Conservation (phyloP, 1,140 invertebrate genomes). For the Hestina assimilis region DNA sequence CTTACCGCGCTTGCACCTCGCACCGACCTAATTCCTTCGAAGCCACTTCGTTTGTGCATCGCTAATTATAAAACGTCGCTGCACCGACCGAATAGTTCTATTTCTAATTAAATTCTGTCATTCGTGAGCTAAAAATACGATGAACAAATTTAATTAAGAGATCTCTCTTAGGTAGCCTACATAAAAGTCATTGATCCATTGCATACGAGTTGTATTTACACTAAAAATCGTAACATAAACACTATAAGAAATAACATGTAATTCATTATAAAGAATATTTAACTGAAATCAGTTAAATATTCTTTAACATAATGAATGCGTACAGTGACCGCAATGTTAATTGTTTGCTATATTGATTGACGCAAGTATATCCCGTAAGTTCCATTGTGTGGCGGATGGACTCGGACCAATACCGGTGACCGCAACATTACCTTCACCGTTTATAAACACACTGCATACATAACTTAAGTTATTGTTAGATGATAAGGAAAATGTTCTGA, state of each 20-base stretch:
- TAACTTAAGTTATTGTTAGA: neutral
- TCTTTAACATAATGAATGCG: neutral
- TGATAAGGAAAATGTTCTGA: too few species aligned
- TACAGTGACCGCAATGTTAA: neutral
- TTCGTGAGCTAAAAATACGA: slow-evolving; percentile 26
- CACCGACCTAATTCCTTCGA: slow-evolving; percentile 72
- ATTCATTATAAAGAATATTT: neutral
- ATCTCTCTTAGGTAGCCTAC: neutral
- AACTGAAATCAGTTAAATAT: neutral
- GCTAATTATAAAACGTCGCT: slow-evolving; percentile 68
- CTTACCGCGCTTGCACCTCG: slow-evolving; percentile 43
- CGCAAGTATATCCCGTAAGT: slow-evolving; percentile 3
- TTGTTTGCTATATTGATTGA: slow-evolving; percentile 5
- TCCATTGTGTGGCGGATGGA: slow-evolving; percentile 18
- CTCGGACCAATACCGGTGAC: slow-evolving; percentile 7
- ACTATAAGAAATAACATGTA: neutral
- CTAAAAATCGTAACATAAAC: too few species aligned
- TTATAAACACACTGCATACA: neutral
- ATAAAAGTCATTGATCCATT: neutral
- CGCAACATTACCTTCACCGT: slow-evolving; percentile 2
- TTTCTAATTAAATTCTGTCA: slow-evolving; percentile 52
- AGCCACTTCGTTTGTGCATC: slow-evolving; percentile 72
- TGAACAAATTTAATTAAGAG: neutral
- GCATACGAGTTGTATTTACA: neutral
- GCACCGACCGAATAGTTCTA: slow-evolving; percentile 56